A percentile compares a stretch with the other conserved stretches of the same genome.
Conservation (phyloP, 1,140 invertebrate species). For the Phymorhynchus buccinoides region DNA sequence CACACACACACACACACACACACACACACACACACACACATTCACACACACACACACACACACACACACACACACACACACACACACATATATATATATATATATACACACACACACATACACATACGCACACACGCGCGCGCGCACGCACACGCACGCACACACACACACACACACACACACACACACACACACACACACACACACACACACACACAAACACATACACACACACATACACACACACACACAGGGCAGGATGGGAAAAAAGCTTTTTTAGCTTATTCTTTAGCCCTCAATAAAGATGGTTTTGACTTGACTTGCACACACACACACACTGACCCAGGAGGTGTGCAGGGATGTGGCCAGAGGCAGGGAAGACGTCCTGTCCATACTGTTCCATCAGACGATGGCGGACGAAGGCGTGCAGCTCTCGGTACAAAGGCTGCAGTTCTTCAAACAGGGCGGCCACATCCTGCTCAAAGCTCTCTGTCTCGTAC, state of each 20-base stretch:
- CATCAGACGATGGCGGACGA: slow-evolving; percentile 86
- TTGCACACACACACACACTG: slow-evolving; percentile 39
- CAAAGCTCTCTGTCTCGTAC: slow-evolving; percentile 68
- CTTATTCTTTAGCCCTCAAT: no score
- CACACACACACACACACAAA: no score
- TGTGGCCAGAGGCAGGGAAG: slow-evolving; percentile 69
- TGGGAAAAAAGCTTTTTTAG: no score
- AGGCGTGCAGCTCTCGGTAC: slow-evolving; percentile 91
- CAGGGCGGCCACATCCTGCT: slow-evolving; percentile 81
- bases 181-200: neutral
- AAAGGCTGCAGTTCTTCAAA: slow-evolving; percentile 89
- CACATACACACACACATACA: no score
- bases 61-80: no score
- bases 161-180: neutral
- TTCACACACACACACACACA: no score
- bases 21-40: no score
- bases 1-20: no score
- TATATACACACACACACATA: neutral
- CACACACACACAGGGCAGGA: neutral
- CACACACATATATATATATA: neutral
- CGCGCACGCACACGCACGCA: neutral
- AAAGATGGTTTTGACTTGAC: no score
- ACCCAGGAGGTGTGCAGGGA: slow-evolving; percentile 78
- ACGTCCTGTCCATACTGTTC: slow-evolving; percentile 75
- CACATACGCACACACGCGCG: no score